Base-by-base conservation (phyloP, 2,797 vertebrate species). In the Austrolebias charrua region DNA sequence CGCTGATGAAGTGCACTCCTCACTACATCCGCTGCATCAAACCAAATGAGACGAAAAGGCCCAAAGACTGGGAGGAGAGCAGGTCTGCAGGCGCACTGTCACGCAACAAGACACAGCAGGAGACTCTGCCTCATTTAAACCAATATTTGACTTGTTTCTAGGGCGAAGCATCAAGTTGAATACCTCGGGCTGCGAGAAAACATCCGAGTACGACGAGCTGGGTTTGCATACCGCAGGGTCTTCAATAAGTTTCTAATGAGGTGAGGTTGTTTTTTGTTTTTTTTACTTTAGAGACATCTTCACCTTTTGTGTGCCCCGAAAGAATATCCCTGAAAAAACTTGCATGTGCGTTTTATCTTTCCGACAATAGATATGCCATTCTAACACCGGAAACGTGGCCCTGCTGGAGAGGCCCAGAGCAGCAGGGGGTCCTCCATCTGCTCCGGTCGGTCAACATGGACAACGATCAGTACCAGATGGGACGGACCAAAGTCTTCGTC, bases 11-110 rank as follows among this genome's bases (percentile, higher is more conserved):
- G 80, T 98, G 96, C 75, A 98, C 95, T 0, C 97, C 97, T 2
- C 96, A 98, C 81, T 98, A 98, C 57, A 98, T 98, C 85, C 96
- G 97, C 76, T 98, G 97, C 78, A 96, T 98, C 82, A 98, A 98
- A 72, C 97, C 97, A 82, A 98, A 98, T 0, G 97, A 98, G 90
- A 98, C 97, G 60, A 98, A 98, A 86, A 92, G 88, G 48, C 92
- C 97, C 0, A 93, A 90, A 33, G 97, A 98, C 91, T 98, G 97
- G 97, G 97, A 98, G 82, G 96, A 98, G 78, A 97, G 93, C 93
- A 94, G 97, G 97, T 97, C 74, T 73, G 81, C 29, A 7, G 15
- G 67, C 13, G 38, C 54, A 14, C 58, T 6, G 7, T 49, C 13
- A 33, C 1, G 3, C 18, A 2, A 19, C 35, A 14, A 50, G 31